Conservation (phyloP, 2,113 vertebrate species). For the Agapornis roseicollis region DNA sequence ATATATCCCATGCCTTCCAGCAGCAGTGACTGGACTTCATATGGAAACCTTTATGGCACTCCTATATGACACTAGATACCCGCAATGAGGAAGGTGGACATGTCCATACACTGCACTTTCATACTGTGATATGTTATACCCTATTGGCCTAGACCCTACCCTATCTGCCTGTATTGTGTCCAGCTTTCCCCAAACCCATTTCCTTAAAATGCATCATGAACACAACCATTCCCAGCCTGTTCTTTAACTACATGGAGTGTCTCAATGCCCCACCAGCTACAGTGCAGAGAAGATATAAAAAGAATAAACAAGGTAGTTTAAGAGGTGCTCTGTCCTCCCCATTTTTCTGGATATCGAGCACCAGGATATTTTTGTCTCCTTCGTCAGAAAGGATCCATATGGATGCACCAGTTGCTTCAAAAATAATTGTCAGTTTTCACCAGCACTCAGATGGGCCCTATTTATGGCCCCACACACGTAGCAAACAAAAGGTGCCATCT, state of each 20-base stretch:
- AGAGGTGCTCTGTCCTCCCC: background rate
- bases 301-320: background rate
- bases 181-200: background rate
- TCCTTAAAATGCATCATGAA: background rate
- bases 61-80: background rate
- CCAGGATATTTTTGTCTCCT: conserved; percentile 26
- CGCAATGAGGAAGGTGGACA: background rate
- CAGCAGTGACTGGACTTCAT: background rate
- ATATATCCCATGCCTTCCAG: background rate
- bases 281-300: background rate
- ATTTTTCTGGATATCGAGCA: background rate
- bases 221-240: background rate
- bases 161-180: background rate
- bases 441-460: conserved; percentile 42
- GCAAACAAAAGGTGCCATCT: conserved; percentile 67
- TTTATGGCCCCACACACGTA: conserved; percentile 53
- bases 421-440: conserved; percentile 67
- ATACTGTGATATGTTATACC: background rate
- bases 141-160: background rate
- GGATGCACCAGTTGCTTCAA: conserved; percentile 54
- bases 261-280: background rate
- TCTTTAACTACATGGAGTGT: background rate
- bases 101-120: background rate
- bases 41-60: background rate
- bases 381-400: conserved; percentile 45